A percentile compares a stretch with the other conserved stretches of the same genome.
Evolutionary conservation across 23 tunicate species (phyloP).

Genomic region (Trididemnum clinides): DNA sequence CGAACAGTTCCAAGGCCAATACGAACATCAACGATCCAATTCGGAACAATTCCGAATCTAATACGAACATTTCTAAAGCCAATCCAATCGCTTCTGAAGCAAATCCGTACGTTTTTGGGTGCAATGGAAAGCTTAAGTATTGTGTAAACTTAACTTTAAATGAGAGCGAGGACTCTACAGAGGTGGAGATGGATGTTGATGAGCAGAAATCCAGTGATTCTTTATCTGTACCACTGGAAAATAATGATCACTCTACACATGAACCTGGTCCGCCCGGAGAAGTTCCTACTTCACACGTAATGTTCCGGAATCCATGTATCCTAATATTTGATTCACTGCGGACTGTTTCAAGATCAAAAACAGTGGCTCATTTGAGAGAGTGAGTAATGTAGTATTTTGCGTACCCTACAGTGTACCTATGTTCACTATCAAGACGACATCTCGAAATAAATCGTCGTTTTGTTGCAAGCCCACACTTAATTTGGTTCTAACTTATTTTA

Average conservation of each 20-base stretch:
- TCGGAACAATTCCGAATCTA: not conserved
- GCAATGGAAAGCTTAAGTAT: not conserved
- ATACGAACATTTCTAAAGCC: not conserved
- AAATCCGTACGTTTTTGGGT: not conserved
- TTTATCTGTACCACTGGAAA: no score
- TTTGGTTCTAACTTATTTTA: no score
- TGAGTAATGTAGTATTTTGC: no score
- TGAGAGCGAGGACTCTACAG: not conserved
- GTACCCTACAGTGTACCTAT: no score
- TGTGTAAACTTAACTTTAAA: not conserved
- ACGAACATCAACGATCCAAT: not conserved
- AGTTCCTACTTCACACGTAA: not conserved
- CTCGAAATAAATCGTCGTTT: no score
- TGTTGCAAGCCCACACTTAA: no score
- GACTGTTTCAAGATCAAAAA: constrained; percentile 61
- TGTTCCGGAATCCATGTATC: constrained; percentile 56
- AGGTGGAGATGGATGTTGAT: not conserved
- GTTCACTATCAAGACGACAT: no score
- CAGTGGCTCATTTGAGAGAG: constrained; percentile 65
- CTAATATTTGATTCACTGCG: constrained; percentile 78
- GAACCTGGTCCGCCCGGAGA: not conserved
- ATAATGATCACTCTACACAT: not conserved
- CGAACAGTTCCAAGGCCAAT: not conserved
- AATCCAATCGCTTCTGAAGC: not conserved
- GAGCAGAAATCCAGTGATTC: not conserved